These are phyloP conservation scores for Uria aalge DNA, from an alignment of 2,113 vertebrate genomes.

Conservation along the genomic window DNA sequence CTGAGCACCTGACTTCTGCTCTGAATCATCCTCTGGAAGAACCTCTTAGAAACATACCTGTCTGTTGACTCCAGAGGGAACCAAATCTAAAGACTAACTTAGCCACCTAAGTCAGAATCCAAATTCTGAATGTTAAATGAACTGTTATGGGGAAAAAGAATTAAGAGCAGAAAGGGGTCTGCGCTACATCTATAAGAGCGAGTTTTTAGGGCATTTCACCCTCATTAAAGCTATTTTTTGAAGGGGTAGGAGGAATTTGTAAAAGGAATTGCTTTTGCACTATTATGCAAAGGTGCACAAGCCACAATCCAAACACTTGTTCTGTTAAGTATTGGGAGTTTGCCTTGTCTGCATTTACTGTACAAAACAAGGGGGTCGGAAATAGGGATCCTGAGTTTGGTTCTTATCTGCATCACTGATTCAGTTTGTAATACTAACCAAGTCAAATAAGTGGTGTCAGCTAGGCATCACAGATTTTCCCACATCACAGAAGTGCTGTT, in stretches of 20 bases:
- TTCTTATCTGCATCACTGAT: constrained; percentile 16
- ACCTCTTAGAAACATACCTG: neutral
- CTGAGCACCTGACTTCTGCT: constrained; percentile 8
- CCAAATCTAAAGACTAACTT: neutral
- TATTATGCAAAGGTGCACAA: neutral
- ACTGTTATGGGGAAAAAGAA: neutral
- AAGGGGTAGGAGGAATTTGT: neutral
- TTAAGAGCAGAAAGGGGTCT: neutral
- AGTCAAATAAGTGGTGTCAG: constrained; percentile 19
- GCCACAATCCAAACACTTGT: neutral
- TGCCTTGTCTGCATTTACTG: neutral
- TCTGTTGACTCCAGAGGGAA: constrained; percentile 18
- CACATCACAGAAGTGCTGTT: constrained; percentile 36
- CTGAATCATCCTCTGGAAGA: neutral
- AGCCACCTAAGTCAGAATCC: neutral
- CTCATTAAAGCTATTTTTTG: neutral
- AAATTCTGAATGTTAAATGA: neutral
- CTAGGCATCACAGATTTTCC: neutral
- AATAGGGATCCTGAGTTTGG: neutral
- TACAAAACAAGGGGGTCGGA: neutral
- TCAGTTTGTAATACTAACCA: neutral
- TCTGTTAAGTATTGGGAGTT: neutral
- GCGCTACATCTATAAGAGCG: neutral
- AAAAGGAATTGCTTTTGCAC: neutral
- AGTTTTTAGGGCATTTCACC: neutral